Evolutionary conservation across 2,888 invertebrate species (phyloP).

Genomic region (Creontiades dilutus): DNA sequence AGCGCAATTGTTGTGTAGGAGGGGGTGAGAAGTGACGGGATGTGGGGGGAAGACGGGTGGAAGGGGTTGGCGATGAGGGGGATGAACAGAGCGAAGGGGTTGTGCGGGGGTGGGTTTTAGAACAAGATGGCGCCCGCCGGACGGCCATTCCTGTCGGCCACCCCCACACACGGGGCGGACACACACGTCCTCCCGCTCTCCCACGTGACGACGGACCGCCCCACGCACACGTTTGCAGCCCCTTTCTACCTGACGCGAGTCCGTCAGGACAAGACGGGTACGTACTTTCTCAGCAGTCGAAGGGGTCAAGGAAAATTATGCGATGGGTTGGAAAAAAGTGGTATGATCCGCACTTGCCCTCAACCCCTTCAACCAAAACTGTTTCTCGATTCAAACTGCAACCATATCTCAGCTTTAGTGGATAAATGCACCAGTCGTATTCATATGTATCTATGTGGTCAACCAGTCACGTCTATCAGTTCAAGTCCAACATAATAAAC

Average conservation of each 20-base stretch:
- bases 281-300: not conserved
- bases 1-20: slow-evolving; percentile 30
- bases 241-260: slow-evolving; percentile 20
- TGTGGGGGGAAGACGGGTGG: not conserved
- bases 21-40: not conserved
- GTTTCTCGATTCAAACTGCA: too few species aligned
- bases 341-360: too few species aligned
- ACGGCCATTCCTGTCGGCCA: slow-evolving; percentile 72
- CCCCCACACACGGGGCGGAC: slow-evolving; percentile 70
- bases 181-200: slow-evolving; percentile 65
- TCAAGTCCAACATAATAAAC: too few species aligned
- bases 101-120: slow-evolving; percentile 54
- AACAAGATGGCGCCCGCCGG: slow-evolving; percentile 68
- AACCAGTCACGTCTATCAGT: too few species aligned
- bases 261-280: not conserved
- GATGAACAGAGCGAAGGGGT: slow-evolving; percentile 41
- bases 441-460: too few species aligned
- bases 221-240: not conserved
- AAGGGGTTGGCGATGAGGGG: not conserved
- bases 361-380: too few species aligned
- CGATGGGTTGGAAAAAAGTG: too few species aligned
- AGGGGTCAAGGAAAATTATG: too few species aligned
- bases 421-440: too few species aligned
- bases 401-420: too few species aligned
- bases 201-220: slow-evolving; percentile 53